Base-by-base conservation (phyloP, 2,113 vertebrate species). In the Calyptommatus sinebrachiatus region DNA sequence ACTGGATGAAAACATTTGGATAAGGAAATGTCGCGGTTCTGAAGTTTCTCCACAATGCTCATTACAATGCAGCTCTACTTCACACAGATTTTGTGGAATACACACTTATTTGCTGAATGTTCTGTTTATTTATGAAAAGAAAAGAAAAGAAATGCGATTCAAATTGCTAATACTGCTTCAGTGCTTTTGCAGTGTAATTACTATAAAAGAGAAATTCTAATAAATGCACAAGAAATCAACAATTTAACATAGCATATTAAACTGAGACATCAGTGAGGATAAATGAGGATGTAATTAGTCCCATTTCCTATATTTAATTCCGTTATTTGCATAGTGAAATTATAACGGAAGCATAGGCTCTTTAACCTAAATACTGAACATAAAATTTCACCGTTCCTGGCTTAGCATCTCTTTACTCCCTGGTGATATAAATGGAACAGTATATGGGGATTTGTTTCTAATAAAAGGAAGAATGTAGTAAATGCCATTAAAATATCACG, bases 131-230 rank as follows among this genome's bases (percentile, higher is more conserved):
- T 57, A 57, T 14, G 2, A 14, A 57, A 57, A 57, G 18, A 74
- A 41, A 41, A 41, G 35, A 41, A 41, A 41, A 41, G 0, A 0
- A 29, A 16, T 6, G 60, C 31, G 24, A 9, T 61, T 67, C 1
- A 45, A 60, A 53, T 65, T 22, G 2, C 31, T 63, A 6, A 29
- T n/a, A 14, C 62, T 80, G 68, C 73, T 66, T 22, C 76, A 79
- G 62, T 0, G 63, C n/a, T 9, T 68, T 63, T 50, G 80, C 57
- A 78, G 68, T 16, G 69, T 66, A 73, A 73, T 3, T 16, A 11
- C 50, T 78, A 79, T 41, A 78, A 84, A 53, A 14, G 2, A 31
- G 8, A 8, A 73, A 76, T 76, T 84, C 60, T 72, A 57, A 35
- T 57, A 26, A 76, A 48, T 24, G 26, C 22, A 41, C 31, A 72